phyloP scores from a whole-genome alignment of 2,113 vertebrate species.

The Laterallus jamaicensis region DNA sequence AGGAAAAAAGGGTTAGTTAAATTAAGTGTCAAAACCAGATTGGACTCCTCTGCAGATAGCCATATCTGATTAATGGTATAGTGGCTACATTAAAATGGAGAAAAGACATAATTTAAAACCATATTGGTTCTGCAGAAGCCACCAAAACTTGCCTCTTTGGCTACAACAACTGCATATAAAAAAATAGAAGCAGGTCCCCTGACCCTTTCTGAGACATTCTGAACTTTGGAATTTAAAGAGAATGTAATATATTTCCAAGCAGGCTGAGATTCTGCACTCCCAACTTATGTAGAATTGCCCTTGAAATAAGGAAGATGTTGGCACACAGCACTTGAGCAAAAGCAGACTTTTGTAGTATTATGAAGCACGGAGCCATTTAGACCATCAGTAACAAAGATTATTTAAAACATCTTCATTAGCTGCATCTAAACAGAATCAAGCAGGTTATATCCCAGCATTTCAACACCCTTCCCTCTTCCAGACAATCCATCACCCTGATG shows the following conservation, averaged over 20 bases:
- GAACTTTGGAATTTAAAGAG: neutral
- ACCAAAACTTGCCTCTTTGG: neutral
- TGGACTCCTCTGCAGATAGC: neutral
- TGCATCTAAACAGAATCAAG: neutral
- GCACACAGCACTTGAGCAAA: neutral
- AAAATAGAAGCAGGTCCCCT: neutral
- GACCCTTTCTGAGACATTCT: neutral
- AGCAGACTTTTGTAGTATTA: neutral
- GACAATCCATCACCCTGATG: neutral
- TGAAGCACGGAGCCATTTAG: neutral
- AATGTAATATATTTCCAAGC: neutral
- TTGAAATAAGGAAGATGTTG: neutral
- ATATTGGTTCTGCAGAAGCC: neutral
- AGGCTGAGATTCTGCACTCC: neutral
- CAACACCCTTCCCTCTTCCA: slow-evolving; percentile 25
- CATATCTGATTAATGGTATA: neutral
- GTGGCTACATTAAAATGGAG: neutral
- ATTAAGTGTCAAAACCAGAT: neutral
- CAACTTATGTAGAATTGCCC: neutral
- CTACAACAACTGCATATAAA: neutral
- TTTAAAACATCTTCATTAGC: neutral
- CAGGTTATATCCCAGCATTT: neutral
- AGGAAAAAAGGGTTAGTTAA: neutral
- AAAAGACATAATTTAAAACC: neutral
- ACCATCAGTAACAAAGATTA: neutral